Evolutionary conservation across 2,113 vertebrate species (phyloP).

Genomic region (Gymnogyps californianus): DNA sequence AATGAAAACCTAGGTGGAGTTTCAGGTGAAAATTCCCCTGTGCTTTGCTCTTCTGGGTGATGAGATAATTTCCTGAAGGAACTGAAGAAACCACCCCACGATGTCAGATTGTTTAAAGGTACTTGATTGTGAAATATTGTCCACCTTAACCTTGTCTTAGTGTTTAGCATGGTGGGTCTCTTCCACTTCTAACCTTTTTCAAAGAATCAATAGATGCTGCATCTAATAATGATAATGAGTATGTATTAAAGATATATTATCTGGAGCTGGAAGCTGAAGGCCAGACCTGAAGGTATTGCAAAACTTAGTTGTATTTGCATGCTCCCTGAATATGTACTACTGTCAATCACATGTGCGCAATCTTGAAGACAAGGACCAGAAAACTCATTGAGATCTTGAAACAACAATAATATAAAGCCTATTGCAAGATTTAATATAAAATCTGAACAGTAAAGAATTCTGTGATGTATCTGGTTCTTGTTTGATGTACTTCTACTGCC

Average conservation of each 20-base stretch:
- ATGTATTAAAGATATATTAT: background rate
- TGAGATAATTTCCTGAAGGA: background rate
- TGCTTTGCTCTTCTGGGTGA: background rate
- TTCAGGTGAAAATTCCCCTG: background rate
- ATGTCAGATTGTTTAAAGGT: background rate
- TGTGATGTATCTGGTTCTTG: constrained; percentile 65
- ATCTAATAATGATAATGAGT: background rate
- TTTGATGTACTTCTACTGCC: constrained; percentile 65
- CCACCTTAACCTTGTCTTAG: background rate
- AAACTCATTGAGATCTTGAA: constrained; percentile 37
- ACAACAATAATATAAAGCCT: constrained; percentile 10
- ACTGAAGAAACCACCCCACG: background rate
- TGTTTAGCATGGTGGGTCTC: background rate
- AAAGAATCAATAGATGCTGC: background rate
- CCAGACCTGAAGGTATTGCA: background rate
- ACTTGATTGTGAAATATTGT: background rate
- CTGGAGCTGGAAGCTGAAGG: background rate
- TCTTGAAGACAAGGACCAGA: constrained; percentile 31
- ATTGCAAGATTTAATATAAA: constrained; percentile 42
- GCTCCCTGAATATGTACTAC: background rate
- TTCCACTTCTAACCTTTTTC: background rate
- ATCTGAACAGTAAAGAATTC: constrained; percentile 43
- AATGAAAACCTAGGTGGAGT: background rate
- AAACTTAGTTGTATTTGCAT: background rate
- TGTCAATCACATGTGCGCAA: background rate